Conservation (phyloP, 2,113 vertebrate species). For the Protomyctophum bolini region DNA sequence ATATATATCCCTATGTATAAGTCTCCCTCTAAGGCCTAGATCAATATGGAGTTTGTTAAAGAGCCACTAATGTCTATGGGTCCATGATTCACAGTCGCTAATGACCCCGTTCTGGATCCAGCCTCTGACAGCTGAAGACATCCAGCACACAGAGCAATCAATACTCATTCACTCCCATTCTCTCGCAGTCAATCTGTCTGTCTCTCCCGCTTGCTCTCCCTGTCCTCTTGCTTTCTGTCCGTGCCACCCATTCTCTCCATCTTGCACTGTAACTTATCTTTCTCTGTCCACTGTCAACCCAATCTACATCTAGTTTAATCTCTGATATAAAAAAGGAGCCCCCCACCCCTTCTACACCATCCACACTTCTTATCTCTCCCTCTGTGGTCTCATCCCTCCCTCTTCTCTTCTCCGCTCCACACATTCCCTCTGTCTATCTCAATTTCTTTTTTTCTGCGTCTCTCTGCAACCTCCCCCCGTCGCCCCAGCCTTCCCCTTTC, state of each 20-base stretch:
- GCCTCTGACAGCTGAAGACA: slow-evolving; percentile 69
- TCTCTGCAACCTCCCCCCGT: slow-evolving; percentile 18
- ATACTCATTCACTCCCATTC: slow-evolving; percentile 55
- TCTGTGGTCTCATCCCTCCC: slow-evolving; percentile 12
- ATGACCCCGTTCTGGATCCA: slow-evolving; percentile 62
- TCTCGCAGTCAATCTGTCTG: slow-evolving; percentile 24
- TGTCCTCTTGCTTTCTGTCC: slow-evolving; percentile 12
- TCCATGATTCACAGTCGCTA: slow-evolving; percentile 69
- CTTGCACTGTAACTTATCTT: not conserved
- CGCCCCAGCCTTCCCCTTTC: slow-evolving; percentile 9
- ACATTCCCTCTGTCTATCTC: slow-evolving; percentile 51
- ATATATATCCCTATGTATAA: slow-evolving; percentile 55
- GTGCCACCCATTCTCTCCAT: slow-evolving; percentile 31
- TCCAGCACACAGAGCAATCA: slow-evolving; percentile 60
- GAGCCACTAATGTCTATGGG: slow-evolving; percentile 69
- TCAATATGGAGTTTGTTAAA: slow-evolving; percentile 79
- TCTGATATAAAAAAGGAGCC: not conserved
- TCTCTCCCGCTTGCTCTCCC: slow-evolving; percentile 6
- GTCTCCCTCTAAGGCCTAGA: slow-evolving; percentile 57
- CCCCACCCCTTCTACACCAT: slow-evolving; percentile 39
- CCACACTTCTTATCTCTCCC: slow-evolving; percentile 41
- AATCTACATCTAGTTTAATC: not conserved
- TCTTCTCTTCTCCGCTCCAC: slow-evolving; percentile 30
- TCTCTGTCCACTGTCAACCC: not conserved
- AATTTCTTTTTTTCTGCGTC: slow-evolving; percentile 32